phyloP scores from a whole-genome alignment of 1,140 invertebrate genomes.

The Charaxes varanes region DNA sequence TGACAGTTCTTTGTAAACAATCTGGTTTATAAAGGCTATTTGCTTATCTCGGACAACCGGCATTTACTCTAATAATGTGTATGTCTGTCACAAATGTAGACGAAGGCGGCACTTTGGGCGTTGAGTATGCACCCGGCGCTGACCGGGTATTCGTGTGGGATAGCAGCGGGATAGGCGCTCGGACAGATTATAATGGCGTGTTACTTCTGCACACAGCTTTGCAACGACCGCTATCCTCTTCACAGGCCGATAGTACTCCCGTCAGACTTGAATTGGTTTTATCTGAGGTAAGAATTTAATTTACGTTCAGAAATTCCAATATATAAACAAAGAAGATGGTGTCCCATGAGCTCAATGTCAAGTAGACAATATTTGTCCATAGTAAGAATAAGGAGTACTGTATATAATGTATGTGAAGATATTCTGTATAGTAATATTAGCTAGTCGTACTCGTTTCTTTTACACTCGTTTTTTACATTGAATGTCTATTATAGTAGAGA shows the following conservation, averaged over 20 bases:
- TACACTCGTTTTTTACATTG: too few relatives aligned
- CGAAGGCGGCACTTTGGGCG: constrained; percentile 55
- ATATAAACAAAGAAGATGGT: too few relatives aligned
- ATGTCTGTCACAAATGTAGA: constrained; percentile 39
- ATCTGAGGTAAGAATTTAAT: constrained; percentile 81
- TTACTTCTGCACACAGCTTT: constrained; percentile 90
- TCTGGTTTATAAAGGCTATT: constrained; percentile 36
- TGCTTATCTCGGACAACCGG: constrained; percentile 22
- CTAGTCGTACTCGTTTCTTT: too few relatives aligned
- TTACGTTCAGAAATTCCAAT: not conserved
- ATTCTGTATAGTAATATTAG: too few relatives aligned
- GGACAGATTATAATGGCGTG: constrained; percentile 93
- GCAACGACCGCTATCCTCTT: constrained; percentile 82
- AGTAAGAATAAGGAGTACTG: too few relatives aligned
- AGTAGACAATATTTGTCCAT: too few relatives aligned
- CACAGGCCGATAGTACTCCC: constrained; percentile 78
- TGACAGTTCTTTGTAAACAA: constrained; percentile 69
- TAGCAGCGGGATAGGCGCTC: constrained; percentile 84
- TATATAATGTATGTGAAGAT: too few relatives aligned
- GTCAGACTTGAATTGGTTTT: constrained; percentile 86
- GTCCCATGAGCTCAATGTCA: too few relatives aligned
- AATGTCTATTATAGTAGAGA: too few relatives aligned
- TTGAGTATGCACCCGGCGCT: constrained; percentile 84
- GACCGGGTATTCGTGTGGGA: constrained; percentile 90
- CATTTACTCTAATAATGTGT: constrained; percentile 5